Conservation (phyloP, 2,888 invertebrate genomes). For the Hirtodrosophila trivittata region DNA sequence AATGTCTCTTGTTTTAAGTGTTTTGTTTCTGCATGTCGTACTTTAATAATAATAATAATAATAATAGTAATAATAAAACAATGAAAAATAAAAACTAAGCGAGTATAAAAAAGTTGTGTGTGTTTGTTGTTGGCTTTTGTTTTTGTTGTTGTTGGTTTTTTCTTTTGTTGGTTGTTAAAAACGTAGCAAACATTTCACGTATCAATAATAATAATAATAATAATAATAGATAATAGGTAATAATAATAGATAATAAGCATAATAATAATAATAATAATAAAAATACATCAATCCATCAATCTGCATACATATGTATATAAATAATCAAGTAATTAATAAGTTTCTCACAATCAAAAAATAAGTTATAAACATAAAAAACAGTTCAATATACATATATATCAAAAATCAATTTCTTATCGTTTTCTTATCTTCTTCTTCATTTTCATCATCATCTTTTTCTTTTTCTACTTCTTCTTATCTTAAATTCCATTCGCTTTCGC, state of each 20-base stretch:
- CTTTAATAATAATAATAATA: slow-evolving; percentile 43
- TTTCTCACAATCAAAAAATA: slow-evolving; percentile 71
- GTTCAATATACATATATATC: slow-evolving; percentile 63
- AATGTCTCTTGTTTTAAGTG: slow-evolving; percentile 31
- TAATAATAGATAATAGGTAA: slow-evolving; percentile 31
- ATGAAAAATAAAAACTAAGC: slow-evolving; percentile 72
- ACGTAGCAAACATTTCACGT: slow-evolving; percentile 44
- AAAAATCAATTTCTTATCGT: slow-evolving; percentile 34
- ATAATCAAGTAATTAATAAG: slow-evolving; percentile 75
- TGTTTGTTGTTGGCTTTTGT: slow-evolving; percentile 37
- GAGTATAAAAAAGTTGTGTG: slow-evolving; percentile 73
- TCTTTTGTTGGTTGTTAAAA: no score
- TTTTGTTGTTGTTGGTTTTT: slow-evolving; percentile 30
- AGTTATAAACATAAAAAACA: slow-evolving; percentile 78
- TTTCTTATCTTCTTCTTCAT: slow-evolving; percentile 6
- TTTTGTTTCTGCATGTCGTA: slow-evolving; percentile 27
- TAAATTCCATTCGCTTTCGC: no score
- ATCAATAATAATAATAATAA: slow-evolving; percentile 53
- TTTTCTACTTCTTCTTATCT: slow-evolving; percentile 23
- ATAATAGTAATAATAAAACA: slow-evolving; percentile 60
- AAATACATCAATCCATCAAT: slow-evolving; percentile 27
- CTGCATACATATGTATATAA: slow-evolving; percentile 57
- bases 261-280: slow-evolving; percentile 24
- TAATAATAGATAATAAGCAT: slow-evolving; percentile 44
- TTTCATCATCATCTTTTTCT: slow-evolving; percentile 7